A percentile compares a stretch with the other conserved stretches of the same genome.
Conservation (phyloP, 2,888 invertebrate genomes). For the Cyaniris semiargus region DNA sequence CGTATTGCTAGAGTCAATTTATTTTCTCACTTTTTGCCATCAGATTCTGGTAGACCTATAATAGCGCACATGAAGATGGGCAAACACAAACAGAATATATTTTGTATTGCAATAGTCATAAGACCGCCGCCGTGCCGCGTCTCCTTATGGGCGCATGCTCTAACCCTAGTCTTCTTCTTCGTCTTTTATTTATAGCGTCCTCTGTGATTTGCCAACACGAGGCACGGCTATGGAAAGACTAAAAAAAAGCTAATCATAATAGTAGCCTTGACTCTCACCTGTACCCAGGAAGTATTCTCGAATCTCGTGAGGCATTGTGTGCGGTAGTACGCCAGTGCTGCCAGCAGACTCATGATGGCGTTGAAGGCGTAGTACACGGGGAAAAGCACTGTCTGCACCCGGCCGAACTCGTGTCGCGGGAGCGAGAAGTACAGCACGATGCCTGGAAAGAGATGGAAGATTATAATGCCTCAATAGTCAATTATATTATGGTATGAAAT, state of each 20-base stretch:
- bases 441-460: slow-evolving; percentile 75
- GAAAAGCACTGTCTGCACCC: slow-evolving; percentile 92
- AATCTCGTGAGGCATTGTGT: slow-evolving; percentile 79
- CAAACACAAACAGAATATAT: too few species aligned
- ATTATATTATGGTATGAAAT: too few species aligned
- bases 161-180: too few species aligned
- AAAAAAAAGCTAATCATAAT: too few species aligned
- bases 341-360: slow-evolving; percentile 85
- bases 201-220: not conserved
- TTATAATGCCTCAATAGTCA: not conserved
- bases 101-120: too few species aligned
- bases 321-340: slow-evolving; percentile 85
- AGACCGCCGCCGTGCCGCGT: too few species aligned
- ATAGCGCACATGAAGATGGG: too few species aligned
- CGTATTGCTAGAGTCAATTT: too few species aligned
- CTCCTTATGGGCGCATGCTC: too few species aligned
- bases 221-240: too few species aligned
- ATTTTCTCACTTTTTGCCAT: too few species aligned
- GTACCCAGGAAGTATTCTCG: slow-evolving; percentile 66
- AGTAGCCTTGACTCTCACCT: slow-evolving; percentile 53
- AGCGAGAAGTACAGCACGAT: slow-evolving; percentile 91
- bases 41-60: too few species aligned
- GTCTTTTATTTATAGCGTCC: not conserved
- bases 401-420: slow-evolving; percentile 92
- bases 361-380: slow-evolving; percentile 93